Conservation (phyloP, 1,140 invertebrate species). For the Acarapis woodi region DNA sequence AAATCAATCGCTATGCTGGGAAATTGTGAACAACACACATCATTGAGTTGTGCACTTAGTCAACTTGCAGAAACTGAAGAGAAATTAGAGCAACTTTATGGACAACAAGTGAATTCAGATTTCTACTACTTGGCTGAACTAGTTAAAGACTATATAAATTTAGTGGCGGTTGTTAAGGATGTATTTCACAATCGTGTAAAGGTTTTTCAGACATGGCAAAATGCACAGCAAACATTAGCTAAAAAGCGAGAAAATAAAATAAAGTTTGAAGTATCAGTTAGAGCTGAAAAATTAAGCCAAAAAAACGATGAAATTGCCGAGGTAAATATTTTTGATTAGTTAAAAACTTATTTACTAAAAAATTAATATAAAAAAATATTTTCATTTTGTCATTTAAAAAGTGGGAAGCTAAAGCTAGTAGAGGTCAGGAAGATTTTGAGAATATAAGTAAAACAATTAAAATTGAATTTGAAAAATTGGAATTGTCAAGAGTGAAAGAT, state of each 20-base stretch:
- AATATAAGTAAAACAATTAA: constrained; percentile 85
- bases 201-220: constrained; percentile 90
- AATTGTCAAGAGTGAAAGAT: constrained; percentile 54
- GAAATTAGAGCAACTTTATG: constrained; percentile 55
- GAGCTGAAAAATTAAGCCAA: constrained; percentile 60
- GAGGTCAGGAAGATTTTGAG: constrained; percentile 84
- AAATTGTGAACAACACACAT: constrained; percentile 77
- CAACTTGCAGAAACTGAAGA: constrained; percentile 73
- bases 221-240: constrained; percentile 68
- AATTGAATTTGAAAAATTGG: constrained; percentile 75
- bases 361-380: constrained; percentile 2
- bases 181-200: constrained; percentile 95
- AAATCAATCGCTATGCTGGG: constrained; percentile 69
- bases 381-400: constrained; percentile 18
- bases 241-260: constrained; percentile 82
- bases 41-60: constrained; percentile 63
- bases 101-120: constrained; percentile 78
- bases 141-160: constrained; percentile 73
- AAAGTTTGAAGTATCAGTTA: constrained; percentile 56
- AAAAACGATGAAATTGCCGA: constrained; percentile 68
- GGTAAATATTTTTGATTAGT: no score
- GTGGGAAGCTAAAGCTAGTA: constrained; percentile 83
- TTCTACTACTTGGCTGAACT: constrained; percentile 74
- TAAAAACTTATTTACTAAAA: constrained; percentile 17
- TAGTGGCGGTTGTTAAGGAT: constrained; percentile 78